Conservation (phyloP, 2,888 invertebrate species). For the Sialis lutaria region DNA sequence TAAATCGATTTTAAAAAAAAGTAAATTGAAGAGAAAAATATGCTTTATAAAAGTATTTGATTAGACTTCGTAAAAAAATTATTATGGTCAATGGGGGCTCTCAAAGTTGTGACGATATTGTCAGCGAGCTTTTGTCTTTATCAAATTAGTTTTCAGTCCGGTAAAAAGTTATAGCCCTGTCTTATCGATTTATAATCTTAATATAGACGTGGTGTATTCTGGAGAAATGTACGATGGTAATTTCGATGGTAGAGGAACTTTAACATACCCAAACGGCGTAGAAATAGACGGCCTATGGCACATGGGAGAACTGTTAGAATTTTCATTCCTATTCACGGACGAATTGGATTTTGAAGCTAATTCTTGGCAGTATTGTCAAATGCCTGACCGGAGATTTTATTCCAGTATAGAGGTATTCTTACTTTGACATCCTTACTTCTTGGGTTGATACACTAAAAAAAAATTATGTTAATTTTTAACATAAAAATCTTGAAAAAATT, state of each 20-base stretch:
- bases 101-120: neutral
- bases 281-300: constrained; percentile 44
- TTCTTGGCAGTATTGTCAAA: constrained; percentile 49
- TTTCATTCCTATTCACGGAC: constrained; percentile 40
- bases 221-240: constrained; percentile 48
- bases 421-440: neutral
- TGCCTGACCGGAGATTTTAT: constrained; percentile 40
- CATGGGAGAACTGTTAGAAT: constrained; percentile 34
- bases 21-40: too few species aligned
- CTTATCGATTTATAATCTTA: neutral
- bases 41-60: neutral
- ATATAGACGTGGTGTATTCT: constrained; percentile 34
- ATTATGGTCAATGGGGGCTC: neutral
- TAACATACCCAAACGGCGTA: constrained; percentile 42
- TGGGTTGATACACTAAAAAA: too few species aligned
- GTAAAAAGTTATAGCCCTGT: neutral
- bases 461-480: too few species aligned
- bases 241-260: constrained; percentile 48
- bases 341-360: constrained; percentile 31
- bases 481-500: too few species aligned
- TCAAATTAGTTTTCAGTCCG: neutral
- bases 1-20: too few species aligned
- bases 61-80: neutral
- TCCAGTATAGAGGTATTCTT: neutral
- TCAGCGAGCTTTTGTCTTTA: neutral